Base-by-base conservation (phyloP, 2,113 vertebrate genomes). In the Eonycteris spelaea region DNA sequence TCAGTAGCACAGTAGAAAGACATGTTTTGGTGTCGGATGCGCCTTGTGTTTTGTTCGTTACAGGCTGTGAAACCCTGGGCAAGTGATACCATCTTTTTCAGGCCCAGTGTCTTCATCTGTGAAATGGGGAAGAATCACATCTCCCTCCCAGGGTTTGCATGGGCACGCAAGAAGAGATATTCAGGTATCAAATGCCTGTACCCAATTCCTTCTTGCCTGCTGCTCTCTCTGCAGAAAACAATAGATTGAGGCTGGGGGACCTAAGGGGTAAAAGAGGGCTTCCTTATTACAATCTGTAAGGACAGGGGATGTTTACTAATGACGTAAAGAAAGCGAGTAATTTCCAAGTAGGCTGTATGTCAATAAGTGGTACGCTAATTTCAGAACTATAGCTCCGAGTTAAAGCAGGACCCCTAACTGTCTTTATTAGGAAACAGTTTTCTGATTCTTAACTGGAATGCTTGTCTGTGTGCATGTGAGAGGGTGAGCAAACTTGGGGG, bases 21-120 rank as follows among this genome's bases (percentile, higher is more conserved):
- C n/a, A 75, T 12, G 33, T 24, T 57, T 24, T 10, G 51, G 51
- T n/a, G 28, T 11, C 1, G 19, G 0, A 18, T 2, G 61, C 19
- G n/a, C 9, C 40, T 26, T 63, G 86, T 86, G 19, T 16, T 87
- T 70, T 14, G 22, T 80, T 83, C 30, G 13, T n/a, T 45, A 40
- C 21, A 85, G 67, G 22, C 51, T 57, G 5, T 0, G 38, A 91
- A 55, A 57, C 21, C 45, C 91, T 53, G 80, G 30, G 24, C 0
- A 2, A 59, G 24, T 5, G 15, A n/a, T 6, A 7, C 14, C 18
- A 21, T 59, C 35, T 43, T 22, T 53, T 38, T 57, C 14, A 33
- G 61, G 45, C 71, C 94, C 89, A 26, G 53, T 89, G 89, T 94
- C 74, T 78, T 63, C n/a, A 68, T 86, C 77, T 86, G 40, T 19